Percentiles rank a stretch among this genome's conserved stretches.
Evolutionary conservation across 1,140 invertebrate genomes (phyloP).

Genomic region (Zelostemma sp.): DNA sequence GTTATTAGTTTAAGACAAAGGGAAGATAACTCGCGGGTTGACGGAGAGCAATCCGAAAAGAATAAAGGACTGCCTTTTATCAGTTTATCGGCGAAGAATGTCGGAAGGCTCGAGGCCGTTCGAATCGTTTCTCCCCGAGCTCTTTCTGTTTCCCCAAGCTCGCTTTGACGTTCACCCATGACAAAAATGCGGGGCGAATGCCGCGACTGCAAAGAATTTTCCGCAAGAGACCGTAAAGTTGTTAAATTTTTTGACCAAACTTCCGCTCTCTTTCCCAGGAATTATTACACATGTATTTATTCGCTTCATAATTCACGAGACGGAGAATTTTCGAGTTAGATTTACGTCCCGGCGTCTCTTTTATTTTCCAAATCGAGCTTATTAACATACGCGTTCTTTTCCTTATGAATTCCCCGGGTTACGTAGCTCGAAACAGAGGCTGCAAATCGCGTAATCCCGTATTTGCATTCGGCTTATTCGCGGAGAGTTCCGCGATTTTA

Average conservation of each 20-base stretch:
- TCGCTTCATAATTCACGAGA: conserved; percentile 39
- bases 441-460: no score
- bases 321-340: conserved; percentile 38
- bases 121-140: conserved; percentile 11
- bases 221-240: neutral
- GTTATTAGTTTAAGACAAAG: conserved; percentile 45
- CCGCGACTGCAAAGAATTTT: neutral
- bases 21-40: conserved; percentile 37
- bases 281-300: conserved; percentile 42
- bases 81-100: conserved; percentile 43
- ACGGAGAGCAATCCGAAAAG: conserved; percentile 30
- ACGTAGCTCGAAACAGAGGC: no score
- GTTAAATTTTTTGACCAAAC: neutral
- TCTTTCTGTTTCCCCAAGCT: neutral
- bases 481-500: no score
- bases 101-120: conserved; percentile 30
- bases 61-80: conserved; percentile 35
- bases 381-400: no score
- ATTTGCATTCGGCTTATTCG: no score
- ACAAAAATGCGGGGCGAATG: neutral
- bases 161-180: neutral
- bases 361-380: conserved; percentile 22
- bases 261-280: neutral
- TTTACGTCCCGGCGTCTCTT: conserved; percentile 23
- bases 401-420: no score